A percentile compares a stretch with the other conserved stretches of the same genome.
Evolutionary conservation across 2,888 invertebrate species (phyloP).

Genomic region (Thumatha senex): DNA sequence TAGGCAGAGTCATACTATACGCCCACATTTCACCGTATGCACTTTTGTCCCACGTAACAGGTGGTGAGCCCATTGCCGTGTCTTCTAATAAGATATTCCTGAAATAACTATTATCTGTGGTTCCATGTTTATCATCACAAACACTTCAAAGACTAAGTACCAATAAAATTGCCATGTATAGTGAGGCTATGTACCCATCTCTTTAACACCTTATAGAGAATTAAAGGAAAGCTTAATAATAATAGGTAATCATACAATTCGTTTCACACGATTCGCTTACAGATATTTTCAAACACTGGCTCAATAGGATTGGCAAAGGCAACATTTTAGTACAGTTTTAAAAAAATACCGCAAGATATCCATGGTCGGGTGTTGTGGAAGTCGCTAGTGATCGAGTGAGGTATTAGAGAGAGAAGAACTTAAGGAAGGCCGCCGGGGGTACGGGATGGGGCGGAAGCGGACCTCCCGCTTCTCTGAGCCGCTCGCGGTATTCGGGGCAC

Average conservation of each 20-base stretch:
- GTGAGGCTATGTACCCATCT: background rate
- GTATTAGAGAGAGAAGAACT: conserved; percentile 93
- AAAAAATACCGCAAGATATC: background rate
- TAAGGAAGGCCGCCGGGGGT: conserved; percentile 94
- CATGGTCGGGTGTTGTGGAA: background rate
- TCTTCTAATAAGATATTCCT: no score
- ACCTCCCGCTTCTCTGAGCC: conserved; percentile 90
- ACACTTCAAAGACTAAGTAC: background rate
- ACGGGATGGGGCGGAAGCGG: conserved; percentile 91
- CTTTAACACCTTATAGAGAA: background rate
- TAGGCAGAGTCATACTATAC: no score
- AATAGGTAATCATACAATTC: background rate
- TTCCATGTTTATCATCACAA: background rate
- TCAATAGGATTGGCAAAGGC: no score
- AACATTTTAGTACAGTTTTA: background rate
- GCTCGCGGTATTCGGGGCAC: conserved; percentile 92
- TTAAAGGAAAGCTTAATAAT: background rate
- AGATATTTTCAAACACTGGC: no score
- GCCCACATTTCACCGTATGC: no score
- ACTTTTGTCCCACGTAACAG: no score
- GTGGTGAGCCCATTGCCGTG: no score
- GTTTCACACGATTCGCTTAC: background rate
- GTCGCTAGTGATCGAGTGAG: background rate
- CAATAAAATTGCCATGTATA: background rate
- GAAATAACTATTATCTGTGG: background rate